Evolutionary conservation across 2,888 invertebrate species (phyloP), one percentile per base, ranked within the genome.

Genomic region (Nephrotoma guestfalica): DNA sequence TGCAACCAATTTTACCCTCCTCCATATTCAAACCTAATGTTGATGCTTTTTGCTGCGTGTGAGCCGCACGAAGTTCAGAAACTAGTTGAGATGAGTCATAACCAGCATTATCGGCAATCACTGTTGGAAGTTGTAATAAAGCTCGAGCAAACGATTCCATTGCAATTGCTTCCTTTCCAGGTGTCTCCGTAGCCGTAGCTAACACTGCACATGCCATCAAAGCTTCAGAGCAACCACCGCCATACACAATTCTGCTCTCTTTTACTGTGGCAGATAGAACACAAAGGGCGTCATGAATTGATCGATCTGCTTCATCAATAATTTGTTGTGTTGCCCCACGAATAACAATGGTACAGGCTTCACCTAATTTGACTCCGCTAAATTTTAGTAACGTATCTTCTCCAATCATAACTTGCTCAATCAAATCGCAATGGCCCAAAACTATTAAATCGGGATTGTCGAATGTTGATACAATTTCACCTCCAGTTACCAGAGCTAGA

Each of bases 361-460:
- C 97, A 41, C 99, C 99, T 88, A 98, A 92, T 88, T 96, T 95
- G 15, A 99, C 98, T 86, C 98, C 99, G 83, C 97, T 96, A 93
- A 99, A 99, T 88, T 98, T 96, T 88, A 99, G 93, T 86, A 99
- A 93, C 87, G 96, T 96, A 90, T 99, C 99, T 91, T 99, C 99
- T 41, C 99, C 99, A 89, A 99, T 97, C 95, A 99, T 96, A n/a
- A 98, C 95, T 93, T 99, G 98, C 91, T 99, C 99, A 90, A 99
- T 99, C 43, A 98, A 91, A 89, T 97, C 96, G 92, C 99, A 99
- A 88, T 95, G 95, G 86, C 99, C 99, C 87, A 99, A 93, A 91
- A 97, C 98, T 4, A 98, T 97, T 89, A 95, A 92, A 13, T 97
- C 96, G 0, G 99, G 99, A 88, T 96, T 94, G 90, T 99, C 99